These are phyloP conservation scores for Channa striata DNA, from an alignment of 2,797 vertebrate species.

Conservation along the genomic window DNA sequence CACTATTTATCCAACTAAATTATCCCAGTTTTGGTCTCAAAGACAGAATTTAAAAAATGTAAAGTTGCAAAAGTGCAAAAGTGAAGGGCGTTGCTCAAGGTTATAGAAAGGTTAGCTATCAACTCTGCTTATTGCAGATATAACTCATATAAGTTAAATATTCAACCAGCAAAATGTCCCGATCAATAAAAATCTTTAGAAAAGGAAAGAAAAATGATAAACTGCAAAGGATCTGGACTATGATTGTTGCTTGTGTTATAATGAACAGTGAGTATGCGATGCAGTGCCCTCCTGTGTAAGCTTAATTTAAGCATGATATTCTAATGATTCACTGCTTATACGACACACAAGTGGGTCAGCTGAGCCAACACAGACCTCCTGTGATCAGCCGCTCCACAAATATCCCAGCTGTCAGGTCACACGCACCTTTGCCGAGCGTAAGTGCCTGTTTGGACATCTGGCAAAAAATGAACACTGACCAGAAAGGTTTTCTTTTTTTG, in stretches of 20 bases:
- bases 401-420: not conserved
- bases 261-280: not conserved
- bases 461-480: not conserved
- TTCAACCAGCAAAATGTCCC: too few relatives aligned
- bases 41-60: too few relatives aligned
- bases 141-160: too few relatives aligned
- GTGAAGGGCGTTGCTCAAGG: too few relatives aligned
- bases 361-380: slow-evolving; percentile 3
- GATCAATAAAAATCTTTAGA: too few relatives aligned
- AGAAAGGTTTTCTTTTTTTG: not conserved
- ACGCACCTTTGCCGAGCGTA: not conserved
- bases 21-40: too few relatives aligned
- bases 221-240: not conserved
- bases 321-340: slow-evolving; percentile 18
- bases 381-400: slow-evolving; percentile 1
- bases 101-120: too few relatives aligned
- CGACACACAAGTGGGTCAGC: slow-evolving; percentile 33
- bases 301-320: not conserved
- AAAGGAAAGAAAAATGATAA: too few relatives aligned
- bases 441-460: not conserved
- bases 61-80: too few relatives aligned
- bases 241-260: too few relatives aligned
- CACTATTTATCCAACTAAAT: too few relatives aligned
- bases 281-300: slow-evolving; percentile 1
- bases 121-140: too few relatives aligned